Evolutionary conservation across 2,797 vertebrate species (phyloP).

Genomic region (Trematomus bernacchii): DNA sequence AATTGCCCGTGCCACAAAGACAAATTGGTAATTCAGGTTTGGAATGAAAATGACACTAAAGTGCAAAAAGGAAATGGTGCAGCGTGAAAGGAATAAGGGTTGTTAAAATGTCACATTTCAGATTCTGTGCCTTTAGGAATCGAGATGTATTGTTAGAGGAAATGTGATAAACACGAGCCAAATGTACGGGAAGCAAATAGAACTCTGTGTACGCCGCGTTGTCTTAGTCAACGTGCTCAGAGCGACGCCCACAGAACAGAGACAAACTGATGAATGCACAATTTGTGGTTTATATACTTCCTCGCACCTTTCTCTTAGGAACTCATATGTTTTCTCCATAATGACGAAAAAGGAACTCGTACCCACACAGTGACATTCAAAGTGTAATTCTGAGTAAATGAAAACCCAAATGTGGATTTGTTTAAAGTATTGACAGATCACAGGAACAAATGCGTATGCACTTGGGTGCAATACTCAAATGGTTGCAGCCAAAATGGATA

Average conservation of each 20-base stretch:
- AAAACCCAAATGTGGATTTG: constrained; percentile 71
- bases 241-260: constrained; percentile 77
- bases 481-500: constrained; percentile 26
- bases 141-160: constrained; percentile 85
- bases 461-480: constrained; percentile 25
- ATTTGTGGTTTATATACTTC: constrained; percentile 74
- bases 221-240: constrained; percentile 71
- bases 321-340: constrained; percentile 63
- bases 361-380: constrained; percentile 78
- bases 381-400: constrained; percentile 69
- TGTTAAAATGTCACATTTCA: constrained; percentile 89
- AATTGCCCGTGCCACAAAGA: constrained; percentile 97
- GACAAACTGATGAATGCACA: constrained; percentile 73
- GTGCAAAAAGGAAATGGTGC: constrained; percentile 86
- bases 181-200: constrained; percentile 77
- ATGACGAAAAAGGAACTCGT: constrained; percentile 61
- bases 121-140: constrained; percentile 84
- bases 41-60: constrained; percentile 90
- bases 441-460: constrained; percentile 50
- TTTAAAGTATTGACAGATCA: constrained; percentile 65
- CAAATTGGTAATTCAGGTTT: constrained; percentile 95
- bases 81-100: constrained; percentile 86
- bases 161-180: constrained; percentile 82
- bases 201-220: constrained; percentile 68
- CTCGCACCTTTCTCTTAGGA: constrained; percentile 69